Percentiles rank a stretch among this genome's conserved stretches.
Evolutionary conservation across 1,140 invertebrate genomes (phyloP).

Genomic region (Penaeus chinensis): DNA sequence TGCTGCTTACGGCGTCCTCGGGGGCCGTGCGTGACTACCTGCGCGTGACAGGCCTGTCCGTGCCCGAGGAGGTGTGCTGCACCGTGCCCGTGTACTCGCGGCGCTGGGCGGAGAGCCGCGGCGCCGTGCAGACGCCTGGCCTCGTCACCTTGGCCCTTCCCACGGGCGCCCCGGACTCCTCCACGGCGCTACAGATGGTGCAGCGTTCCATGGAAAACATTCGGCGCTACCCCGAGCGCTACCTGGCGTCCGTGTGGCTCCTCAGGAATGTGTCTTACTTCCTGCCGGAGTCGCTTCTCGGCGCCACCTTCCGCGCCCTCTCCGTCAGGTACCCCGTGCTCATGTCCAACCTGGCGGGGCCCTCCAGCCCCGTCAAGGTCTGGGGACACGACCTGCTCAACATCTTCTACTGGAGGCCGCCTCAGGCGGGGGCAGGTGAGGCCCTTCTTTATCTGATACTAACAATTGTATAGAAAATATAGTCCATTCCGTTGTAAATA

Average conservation of each 20-base stretch:
- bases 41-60: slow-evolving; percentile 44
- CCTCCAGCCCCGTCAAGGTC: slow-evolving; percentile 25
- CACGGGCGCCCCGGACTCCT: slow-evolving; percentile 51
- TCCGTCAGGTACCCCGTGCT: slow-evolving; percentile 51
- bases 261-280: slow-evolving; percentile 49
- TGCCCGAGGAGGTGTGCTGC: slow-evolving; percentile 52
- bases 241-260: slow-evolving; percentile 60
- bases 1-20: slow-evolving; percentile 54
- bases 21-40: slow-evolving; percentile 54
- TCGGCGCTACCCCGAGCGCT: slow-evolving; percentile 54
- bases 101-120: slow-evolving; percentile 19
- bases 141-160: slow-evolving; percentile 56
- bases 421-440: slow-evolving; percentile 51
- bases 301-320: slow-evolving; percentile 25
- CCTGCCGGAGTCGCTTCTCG: slow-evolving; percentile 47
- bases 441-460: background rate
- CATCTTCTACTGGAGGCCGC: slow-evolving; percentile 56
- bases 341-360: slow-evolving; percentile 52
- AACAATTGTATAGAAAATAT: background rate
- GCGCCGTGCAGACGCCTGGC: slow-evolving; percentile 5
- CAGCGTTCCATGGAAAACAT: slow-evolving; percentile 40
- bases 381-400: slow-evolving; percentile 49
- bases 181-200: slow-evolving; percentile 36
- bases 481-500: no score
- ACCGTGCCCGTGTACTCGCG: slow-evolving; percentile 53